Evolutionary conservation across 2,888 invertebrate genomes (phyloP).

Genomic region (Amiota minor): DNA sequence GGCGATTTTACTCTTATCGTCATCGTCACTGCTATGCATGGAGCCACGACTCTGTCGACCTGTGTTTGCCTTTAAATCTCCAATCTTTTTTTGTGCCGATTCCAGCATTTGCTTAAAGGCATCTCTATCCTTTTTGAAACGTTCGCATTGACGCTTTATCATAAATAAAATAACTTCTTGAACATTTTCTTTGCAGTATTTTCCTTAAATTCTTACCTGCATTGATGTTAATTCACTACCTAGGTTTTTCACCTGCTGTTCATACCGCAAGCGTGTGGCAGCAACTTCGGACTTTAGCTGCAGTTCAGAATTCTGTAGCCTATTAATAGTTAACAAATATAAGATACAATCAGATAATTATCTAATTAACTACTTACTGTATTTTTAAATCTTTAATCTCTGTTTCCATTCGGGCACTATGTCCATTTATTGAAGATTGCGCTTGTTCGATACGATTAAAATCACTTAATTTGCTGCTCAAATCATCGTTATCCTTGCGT

Average conservation of each 20-base stretch:
- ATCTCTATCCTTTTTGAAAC: constrained; percentile 90
- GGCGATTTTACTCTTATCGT: constrained; percentile 80
- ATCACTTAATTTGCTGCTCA: constrained; percentile 86
- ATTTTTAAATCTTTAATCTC: constrained; percentile 82
- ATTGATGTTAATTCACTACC: constrained; percentile 87
- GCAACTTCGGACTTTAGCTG: constrained; percentile 84
- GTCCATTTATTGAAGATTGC: constrained; percentile 84
- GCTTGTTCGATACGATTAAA: constrained; percentile 88
- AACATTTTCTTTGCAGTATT: neutral
- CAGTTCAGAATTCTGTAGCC: constrained; percentile 80
- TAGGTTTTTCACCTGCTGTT: constrained; percentile 86
- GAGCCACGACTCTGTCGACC: constrained; percentile 78
- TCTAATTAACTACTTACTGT: constrained; percentile 71
- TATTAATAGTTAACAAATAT: constrained; percentile 43
- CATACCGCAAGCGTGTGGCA: constrained; percentile 87
- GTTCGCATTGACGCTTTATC: constrained; percentile 73
- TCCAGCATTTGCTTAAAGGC: constrained; percentile 92
- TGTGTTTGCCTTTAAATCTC: constrained; percentile 79
- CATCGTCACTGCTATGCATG: constrained; percentile 84
- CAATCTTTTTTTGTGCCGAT: constrained; percentile 87
- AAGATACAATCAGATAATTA: neutral
- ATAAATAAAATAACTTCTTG: neutral
- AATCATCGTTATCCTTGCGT: constrained; percentile 85
- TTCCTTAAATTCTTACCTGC: constrained; percentile 76
- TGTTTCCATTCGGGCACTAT: constrained; percentile 82